Conservation (phyloP, 1,140 invertebrate genomes). For the Heliconius hewitsoni region DNA sequence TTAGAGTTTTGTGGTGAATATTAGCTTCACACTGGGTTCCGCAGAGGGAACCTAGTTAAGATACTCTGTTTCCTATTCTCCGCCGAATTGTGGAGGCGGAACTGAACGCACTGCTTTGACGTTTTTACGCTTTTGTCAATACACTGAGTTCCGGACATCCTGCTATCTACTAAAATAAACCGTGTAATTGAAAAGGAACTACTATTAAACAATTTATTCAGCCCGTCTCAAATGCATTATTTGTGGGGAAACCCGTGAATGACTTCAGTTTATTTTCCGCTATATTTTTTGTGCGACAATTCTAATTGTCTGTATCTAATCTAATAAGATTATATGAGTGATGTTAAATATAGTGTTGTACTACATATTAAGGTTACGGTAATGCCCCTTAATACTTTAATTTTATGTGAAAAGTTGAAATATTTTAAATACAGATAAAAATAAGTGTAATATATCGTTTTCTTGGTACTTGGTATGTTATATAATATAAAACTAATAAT, state of each 20-base stretch:
- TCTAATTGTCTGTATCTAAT: conserved; percentile 21
- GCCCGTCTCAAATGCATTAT: conserved; percentile 49
- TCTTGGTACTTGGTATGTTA: background rate
- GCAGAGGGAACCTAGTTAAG: too few species aligned
- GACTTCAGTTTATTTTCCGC: conserved; percentile 23
- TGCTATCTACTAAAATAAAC: conserved; percentile 42
- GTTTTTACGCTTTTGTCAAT: background rate
- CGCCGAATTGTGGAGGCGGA: too few species aligned
- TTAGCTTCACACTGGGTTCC: background rate
- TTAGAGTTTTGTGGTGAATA: background rate
- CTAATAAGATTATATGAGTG: conserved; percentile 25
- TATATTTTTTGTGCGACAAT: conserved; percentile 21
- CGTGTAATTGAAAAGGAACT: conserved; percentile 23
- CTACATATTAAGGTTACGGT: conserved; percentile 19
- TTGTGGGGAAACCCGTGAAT: conserved; percentile 50
- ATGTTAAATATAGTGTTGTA: conserved; percentile 1
- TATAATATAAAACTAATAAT: background rate
- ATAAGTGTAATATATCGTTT: background rate
- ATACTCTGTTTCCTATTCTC: too few species aligned
- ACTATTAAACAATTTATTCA: conserved; percentile 54
- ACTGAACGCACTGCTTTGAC: too few species aligned
- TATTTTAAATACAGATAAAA: background rate
- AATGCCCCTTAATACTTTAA: conserved; percentile 21
- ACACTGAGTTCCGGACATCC: conserved; percentile 49
- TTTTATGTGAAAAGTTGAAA: background rate